phyloP scores from a whole-genome alignment of 2,797 vertebrate species.

The Xerus rutilus region DNA sequence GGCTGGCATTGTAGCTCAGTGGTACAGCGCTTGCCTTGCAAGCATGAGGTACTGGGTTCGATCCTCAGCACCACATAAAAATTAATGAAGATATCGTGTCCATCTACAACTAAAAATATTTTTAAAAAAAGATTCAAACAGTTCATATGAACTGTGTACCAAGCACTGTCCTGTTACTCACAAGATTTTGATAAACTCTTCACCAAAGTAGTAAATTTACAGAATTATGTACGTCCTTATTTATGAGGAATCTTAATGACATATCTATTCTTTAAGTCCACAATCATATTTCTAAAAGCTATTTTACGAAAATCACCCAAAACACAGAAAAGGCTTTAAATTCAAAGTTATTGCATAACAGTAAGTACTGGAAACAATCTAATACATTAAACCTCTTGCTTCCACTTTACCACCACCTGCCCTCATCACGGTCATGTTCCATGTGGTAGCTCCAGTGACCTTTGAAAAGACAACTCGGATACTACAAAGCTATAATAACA shows the following conservation, averaged over 20 bases:
- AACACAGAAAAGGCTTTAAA: neutral
- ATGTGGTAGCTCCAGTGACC: neutral
- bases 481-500: too few relatives aligned
- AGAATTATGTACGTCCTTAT: neutral
- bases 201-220: neutral
- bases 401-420: neutral
- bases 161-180: neutral
- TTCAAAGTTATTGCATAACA: too few relatives aligned
- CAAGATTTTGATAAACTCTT: neutral
- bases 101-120: too few relatives aligned
- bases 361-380: too few relatives aligned
- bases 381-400: neutral
- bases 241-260: neutral
- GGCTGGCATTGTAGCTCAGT: too few relatives aligned
- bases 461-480: neutral
- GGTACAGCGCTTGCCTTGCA: too few relatives aligned
- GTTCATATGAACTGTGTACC: neutral
- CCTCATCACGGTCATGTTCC: neutral
- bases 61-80: too few relatives aligned
- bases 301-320: neutral
- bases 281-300: slow-evolving; percentile 9
- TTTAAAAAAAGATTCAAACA: neutral
- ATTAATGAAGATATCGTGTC: too few relatives aligned
- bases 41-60: too few relatives aligned
- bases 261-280: neutral